phyloP scores from a whole-genome alignment of 2,797 vertebrate genomes.

The Triplophysa bombifrons region DNA sequence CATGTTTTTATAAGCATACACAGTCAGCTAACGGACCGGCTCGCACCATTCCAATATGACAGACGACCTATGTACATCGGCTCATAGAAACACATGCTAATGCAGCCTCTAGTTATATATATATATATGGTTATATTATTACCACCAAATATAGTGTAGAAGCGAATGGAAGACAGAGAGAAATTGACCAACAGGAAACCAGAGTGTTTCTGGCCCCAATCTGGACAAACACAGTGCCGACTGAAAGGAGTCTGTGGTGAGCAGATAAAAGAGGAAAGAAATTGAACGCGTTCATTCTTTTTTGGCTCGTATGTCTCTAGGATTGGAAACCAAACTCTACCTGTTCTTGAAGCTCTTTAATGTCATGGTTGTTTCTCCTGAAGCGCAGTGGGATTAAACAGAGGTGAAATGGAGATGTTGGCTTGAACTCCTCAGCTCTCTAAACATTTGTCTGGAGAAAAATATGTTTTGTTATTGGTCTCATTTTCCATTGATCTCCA shows the following conservation, averaged over 20 bases:
- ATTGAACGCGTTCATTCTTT: constrained; percentile 59
- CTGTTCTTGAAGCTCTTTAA: constrained; percentile 17
- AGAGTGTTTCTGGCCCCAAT: constrained; percentile 59
- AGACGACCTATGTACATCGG: too few species aligned
- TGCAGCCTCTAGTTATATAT: too few species aligned
- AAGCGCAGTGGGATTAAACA: too few species aligned
- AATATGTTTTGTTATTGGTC: too few species aligned
- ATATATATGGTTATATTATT: not conserved
- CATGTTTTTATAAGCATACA: too few species aligned
- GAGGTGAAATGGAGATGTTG: not conserved
- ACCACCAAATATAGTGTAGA: constrained; percentile 13
- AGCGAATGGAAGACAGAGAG: constrained; percentile 49
- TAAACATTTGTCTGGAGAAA: not conserved
- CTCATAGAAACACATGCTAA: too few species aligned
- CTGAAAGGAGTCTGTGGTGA: constrained; percentile 80
- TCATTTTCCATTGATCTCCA: too few species aligned
- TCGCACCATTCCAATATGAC: too few species aligned
- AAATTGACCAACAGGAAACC: constrained; percentile 71
- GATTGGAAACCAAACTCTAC: constrained; percentile 17
- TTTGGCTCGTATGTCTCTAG: constrained; percentile 18
- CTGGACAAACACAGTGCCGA: constrained; percentile 64
- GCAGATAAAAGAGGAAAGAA: constrained; percentile 57
- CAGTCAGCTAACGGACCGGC: too few species aligned
- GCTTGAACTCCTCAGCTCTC: not conserved
- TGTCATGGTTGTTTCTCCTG: constrained; percentile 36